These are phyloP conservation scores for Chinchilla lanigera DNA, from an alignment of 2,113 vertebrate species.

Conservation along the genomic window DNA sequence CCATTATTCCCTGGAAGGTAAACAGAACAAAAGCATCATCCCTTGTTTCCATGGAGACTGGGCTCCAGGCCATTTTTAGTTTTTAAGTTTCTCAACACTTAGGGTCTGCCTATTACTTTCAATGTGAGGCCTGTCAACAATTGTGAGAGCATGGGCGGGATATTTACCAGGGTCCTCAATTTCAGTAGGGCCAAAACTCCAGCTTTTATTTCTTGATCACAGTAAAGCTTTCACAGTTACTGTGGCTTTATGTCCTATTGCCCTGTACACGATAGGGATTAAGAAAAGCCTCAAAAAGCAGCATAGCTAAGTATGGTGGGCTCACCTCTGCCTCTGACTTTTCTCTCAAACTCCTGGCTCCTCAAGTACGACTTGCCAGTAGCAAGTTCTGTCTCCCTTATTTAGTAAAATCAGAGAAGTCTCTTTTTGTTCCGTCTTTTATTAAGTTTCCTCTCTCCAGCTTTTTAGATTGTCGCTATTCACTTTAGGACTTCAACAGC, in stretches of 20 bases:
- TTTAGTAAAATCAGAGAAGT: background rate
- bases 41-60: background rate
- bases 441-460: background rate
- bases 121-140: background rate
- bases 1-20: background rate
- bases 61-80: background rate
- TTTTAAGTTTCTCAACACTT: background rate
- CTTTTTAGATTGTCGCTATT: background rate
- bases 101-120: background rate
- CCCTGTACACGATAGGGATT: background rate
- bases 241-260: background rate
- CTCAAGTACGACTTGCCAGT: background rate
- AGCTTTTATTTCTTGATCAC: background rate
- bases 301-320: background rate
- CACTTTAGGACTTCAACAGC: background rate
- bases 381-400: background rate
- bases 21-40: background rate
- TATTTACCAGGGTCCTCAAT: background rate
- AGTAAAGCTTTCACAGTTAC: background rate
- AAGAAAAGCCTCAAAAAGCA: background rate
- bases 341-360: background rate
- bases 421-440: background rate
- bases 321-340: background rate
- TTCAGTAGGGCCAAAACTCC: background rate
- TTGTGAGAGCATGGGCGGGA: fast-evolving